phyloP scores from a whole-genome alignment of 1,140 invertebrate species.

The Camponotus pennsylvanicus region DNA sequence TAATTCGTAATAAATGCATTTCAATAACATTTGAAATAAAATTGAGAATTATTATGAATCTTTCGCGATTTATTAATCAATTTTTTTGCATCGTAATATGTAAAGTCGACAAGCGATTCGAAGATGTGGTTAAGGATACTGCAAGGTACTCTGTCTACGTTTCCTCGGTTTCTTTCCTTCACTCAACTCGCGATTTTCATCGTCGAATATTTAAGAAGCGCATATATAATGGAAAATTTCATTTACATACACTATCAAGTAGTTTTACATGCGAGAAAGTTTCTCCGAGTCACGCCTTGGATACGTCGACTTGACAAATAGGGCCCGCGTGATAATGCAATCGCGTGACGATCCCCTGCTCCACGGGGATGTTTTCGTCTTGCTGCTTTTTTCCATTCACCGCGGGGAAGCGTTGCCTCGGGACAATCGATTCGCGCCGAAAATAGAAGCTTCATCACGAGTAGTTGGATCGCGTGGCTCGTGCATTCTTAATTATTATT shows the following conservation, averaged over 20 bases:
- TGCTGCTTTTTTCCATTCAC: slow-evolving; percentile 36
- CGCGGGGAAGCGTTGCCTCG: slow-evolving; percentile 37
- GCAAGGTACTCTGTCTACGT: not conserved
- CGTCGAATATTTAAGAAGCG: slow-evolving; percentile 35
- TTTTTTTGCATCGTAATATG: not conserved
- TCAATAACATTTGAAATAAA: not conserved
- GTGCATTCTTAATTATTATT: slow-evolving; percentile 53
- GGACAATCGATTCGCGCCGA: slow-evolving; percentile 66
- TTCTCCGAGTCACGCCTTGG: slow-evolving; percentile 64
- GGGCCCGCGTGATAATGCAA: slow-evolving; percentile 68
- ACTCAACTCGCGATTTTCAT: slow-evolving; percentile 25
- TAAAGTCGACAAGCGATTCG: slow-evolving; percentile 35
- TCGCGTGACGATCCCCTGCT: slow-evolving; percentile 63
- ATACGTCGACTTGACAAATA: slow-evolving; percentile 71
- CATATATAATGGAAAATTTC: slow-evolving; percentile 54
- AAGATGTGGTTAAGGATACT: slow-evolving; percentile 24
- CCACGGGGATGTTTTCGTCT: slow-evolving; percentile 64
- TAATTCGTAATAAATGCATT: not conserved
- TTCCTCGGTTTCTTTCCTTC: not conserved
- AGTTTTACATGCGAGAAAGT: slow-evolving; percentile 57
- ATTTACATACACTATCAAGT: slow-evolving; percentile 50
- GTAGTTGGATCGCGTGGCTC: slow-evolving; percentile 46
- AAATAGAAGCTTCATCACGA: slow-evolving; percentile 55
- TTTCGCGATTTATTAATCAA: slow-evolving; percentile 16
- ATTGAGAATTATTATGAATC: not conserved